phyloP scores from a whole-genome alignment of 2,797 vertebrate species.

The Acestrorhynchus altus region DNA sequence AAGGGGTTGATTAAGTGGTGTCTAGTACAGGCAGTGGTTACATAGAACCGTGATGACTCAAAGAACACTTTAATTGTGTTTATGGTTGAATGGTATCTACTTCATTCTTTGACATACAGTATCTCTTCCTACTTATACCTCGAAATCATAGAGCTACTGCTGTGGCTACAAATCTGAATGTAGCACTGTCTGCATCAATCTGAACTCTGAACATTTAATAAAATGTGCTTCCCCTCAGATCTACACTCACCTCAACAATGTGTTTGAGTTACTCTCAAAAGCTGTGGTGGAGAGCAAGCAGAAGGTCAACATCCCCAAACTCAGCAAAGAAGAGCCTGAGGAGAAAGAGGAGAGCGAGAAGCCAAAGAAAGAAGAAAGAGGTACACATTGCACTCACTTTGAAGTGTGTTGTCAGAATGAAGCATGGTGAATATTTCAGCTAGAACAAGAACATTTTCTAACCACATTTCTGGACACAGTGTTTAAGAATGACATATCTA shows the following conservation, averaged over 20 bases:
- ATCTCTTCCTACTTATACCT: not conserved
- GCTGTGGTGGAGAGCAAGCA: slow-evolving; percentile 80
- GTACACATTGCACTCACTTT: slow-evolving; percentile 50
- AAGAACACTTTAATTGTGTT: not conserved
- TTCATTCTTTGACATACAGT: not conserved
- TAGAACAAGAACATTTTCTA: not conserved
- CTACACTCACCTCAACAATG: slow-evolving; percentile 79
- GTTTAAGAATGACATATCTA: not conserved
- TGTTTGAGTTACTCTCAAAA: slow-evolving; percentile 79
- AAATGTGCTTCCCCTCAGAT: slow-evolving; percentile 64
- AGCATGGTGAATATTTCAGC: slow-evolving; percentile 27
- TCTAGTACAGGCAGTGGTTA: not conserved
- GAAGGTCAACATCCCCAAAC: slow-evolving; percentile 78
- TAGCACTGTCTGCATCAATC: slow-evolving; percentile 10
- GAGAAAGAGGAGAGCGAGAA: slow-evolving; percentile 76
- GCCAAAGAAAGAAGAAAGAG: slow-evolving; percentile 72
- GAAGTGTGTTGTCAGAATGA: not conserved
- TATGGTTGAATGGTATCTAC: not conserved
- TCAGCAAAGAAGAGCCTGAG: slow-evolving; percentile 73
- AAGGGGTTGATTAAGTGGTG: not conserved
- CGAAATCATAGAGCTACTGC: too few relatives aligned
- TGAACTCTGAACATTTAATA: slow-evolving; percentile 22
- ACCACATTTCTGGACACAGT: not conserved
- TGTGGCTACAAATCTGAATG: too few relatives aligned
- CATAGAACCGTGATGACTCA: not conserved